Evolutionary conservation across 2,888 invertebrate species (phyloP), one percentile per base, ranked within the genome.

Genomic region (Tetramorium bicarinatum): DNA sequence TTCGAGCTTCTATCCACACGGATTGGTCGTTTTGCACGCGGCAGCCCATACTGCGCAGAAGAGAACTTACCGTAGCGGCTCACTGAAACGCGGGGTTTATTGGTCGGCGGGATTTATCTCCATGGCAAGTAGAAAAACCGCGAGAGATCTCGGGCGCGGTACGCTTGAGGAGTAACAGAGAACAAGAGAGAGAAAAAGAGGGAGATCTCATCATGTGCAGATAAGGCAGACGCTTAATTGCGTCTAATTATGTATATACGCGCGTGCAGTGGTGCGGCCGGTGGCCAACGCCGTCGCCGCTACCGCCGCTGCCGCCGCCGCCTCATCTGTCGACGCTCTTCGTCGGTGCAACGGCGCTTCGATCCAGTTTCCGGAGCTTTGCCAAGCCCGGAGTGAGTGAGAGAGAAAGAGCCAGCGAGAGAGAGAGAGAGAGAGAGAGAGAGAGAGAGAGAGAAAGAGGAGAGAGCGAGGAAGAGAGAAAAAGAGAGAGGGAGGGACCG

Each of bases 161-260:
- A 83, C 81, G 81, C 80, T 72, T 82, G 81, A 84, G 82, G 80
- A 86, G 83, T 54, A 21, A 44, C 18, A 25, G 76, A 47, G 41
- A 44, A 41, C 56, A 34, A 59, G 83, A 76, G 49, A 59, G 61
- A 79, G 74, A 62, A 49, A 13, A 11, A 41, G 83, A 80, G 49
- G 85, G 80, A 84, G 83, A 75, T 84, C 71, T 77, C 87, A 82
- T 54, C 83, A 80, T 25, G 67, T 86, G 64, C 85, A 88, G 92
- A 93, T 92, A 93, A 94, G 92, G 91, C 90, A 91, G 87, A 90
- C 91, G 91, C 92, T 93, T 93, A 93, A 93, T 94, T 93, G 93
- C 91, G 90, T 91, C 92, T 93, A 94, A 94, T 94, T 94, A 93
- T 92, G 92, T 82, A 77, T 62, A 82, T 76, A 84, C 83, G 86